Percentiles rank a stretch among this genome's conserved stretches.
Conservation (phyloP, 2,888 invertebrate genomes). For the Tyria jacobaeae region DNA sequence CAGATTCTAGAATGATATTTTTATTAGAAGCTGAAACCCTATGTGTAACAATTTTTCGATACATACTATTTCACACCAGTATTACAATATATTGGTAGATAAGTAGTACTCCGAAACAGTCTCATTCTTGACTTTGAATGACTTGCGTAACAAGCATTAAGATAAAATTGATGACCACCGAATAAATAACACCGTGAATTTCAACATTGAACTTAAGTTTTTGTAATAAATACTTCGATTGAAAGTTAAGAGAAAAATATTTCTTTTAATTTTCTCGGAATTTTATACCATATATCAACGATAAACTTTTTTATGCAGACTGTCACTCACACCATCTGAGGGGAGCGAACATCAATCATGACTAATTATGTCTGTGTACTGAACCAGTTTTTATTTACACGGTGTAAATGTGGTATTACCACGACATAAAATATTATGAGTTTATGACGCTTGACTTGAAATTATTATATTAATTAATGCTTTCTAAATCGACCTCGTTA, state of each 20-base stretch:
- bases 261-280: neutral
- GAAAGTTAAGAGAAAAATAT: conserved; percentile 4
- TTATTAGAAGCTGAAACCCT: no score
- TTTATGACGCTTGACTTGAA: conserved; percentile 18
- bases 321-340: conserved; percentile 20
- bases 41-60: no score
- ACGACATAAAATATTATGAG: conserved; percentile 35
- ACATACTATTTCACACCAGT: no score
- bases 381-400: conserved; percentile 37
- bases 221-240: conserved; percentile 5
- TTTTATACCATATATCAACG: neutral
- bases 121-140: no score
- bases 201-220: neutral
- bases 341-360: conserved; percentile 35
- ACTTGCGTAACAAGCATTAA: no score
- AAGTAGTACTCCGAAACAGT: no score
- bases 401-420: conserved; percentile 34
- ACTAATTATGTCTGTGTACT: conserved; percentile 28
- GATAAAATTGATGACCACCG: neutral
- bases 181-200: neutral
- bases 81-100: no score
- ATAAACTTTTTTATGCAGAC: conserved; percentile 6
- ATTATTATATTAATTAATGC: conserved; percentile 22
- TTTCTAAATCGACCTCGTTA: conserved; percentile 35
- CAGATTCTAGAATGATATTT: no score